Evolutionary conservation across 2,113 vertebrate species (phyloP).

Genomic region (Leptobrachium ailaonicum): DNA sequence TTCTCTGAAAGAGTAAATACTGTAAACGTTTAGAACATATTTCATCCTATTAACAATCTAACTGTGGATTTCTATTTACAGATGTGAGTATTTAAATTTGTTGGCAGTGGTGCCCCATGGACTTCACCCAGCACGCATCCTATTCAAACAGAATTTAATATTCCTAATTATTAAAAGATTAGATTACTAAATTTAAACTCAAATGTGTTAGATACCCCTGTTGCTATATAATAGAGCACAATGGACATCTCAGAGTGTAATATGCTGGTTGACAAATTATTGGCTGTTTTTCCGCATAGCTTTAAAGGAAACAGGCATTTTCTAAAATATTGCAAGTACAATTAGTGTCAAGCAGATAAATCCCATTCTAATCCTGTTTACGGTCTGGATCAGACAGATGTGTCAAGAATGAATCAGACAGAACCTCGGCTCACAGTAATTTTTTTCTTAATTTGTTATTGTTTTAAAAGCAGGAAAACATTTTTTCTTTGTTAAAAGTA

Average conservation of each 20-base stretch:
- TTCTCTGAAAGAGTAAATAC: constrained; percentile 19
- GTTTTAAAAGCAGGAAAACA: constrained; percentile 17
- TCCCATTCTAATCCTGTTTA: constrained; percentile 90
- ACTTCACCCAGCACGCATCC: constrained; percentile 62
- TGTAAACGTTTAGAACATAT: constrained; percentile 55
- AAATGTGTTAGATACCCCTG: constrained; percentile 52
- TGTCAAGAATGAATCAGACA: constrained; percentile 88
- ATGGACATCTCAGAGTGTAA: constrained; percentile 55
- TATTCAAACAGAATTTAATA: constrained; percentile 67
- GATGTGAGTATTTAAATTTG: constrained; percentile 61
- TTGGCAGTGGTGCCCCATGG: constrained; percentile 57
- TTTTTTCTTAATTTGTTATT: constrained; percentile 56
- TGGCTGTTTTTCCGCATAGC: constrained; percentile 60
- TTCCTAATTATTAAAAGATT: constrained; percentile 63
- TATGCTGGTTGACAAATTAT: constrained; percentile 58
- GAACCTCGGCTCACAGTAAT: constrained; percentile 79
- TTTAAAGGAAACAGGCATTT: constrained; percentile 75
- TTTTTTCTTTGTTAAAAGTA: constrained; percentile 67
- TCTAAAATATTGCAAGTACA: constrained; percentile 82
- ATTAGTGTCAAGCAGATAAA: constrained; percentile 91
- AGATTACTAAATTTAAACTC: constrained; percentile 64
- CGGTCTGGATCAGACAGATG: constrained; percentile 85
- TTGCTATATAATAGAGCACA: constrained; percentile 57
- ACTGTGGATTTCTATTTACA: constrained; percentile 56
- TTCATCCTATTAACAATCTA: constrained; percentile 63